A percentile compares a stretch with the other conserved stretches of the same genome.
These are phyloP conservation scores for Sardinella longiceps DNA, from an alignment of 2,797 vertebrate genomes.

Conservation along the genomic window DNA sequence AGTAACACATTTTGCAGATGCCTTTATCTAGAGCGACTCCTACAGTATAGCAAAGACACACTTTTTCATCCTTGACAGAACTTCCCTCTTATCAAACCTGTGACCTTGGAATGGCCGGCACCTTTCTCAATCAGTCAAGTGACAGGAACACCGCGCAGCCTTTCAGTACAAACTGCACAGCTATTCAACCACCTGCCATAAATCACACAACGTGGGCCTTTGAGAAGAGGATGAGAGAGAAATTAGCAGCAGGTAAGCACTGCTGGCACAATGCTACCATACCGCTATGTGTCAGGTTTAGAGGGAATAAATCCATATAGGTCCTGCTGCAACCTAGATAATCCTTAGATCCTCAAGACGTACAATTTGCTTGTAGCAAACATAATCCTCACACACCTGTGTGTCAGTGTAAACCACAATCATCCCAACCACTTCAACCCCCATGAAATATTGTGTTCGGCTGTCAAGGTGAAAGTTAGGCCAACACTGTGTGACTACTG, in stretches of 20 bases:
- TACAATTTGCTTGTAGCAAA: background rate
- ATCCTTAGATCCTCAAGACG: background rate
- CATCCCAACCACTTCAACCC: background rate
- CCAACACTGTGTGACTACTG: background rate
- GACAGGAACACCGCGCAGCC: background rate
- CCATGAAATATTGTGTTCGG: background rate
- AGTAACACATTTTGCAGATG: background rate
- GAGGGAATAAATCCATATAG: background rate
- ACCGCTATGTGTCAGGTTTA: background rate
- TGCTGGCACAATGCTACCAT: background rate
- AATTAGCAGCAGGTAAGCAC: background rate
- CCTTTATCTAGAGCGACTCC: background rate
- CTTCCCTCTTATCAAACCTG: background rate
- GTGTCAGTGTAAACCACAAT: background rate
- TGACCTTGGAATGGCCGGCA: background rate
- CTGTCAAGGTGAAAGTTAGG: background rate
- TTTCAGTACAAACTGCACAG: background rate
- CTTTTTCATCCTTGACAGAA: background rate
- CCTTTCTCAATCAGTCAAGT: background rate
- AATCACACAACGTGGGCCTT: background rate
- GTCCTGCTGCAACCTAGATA: background rate
- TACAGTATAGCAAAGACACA: background rate
- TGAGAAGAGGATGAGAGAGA: background rate
- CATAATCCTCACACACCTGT: background rate
- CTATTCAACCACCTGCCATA: slow-evolving; percentile 4